Percentiles rank a stretch among this genome's conserved stretches.
Conservation (phyloP, 2,888 invertebrate genomes). For the Trichacis sp. region DNA sequence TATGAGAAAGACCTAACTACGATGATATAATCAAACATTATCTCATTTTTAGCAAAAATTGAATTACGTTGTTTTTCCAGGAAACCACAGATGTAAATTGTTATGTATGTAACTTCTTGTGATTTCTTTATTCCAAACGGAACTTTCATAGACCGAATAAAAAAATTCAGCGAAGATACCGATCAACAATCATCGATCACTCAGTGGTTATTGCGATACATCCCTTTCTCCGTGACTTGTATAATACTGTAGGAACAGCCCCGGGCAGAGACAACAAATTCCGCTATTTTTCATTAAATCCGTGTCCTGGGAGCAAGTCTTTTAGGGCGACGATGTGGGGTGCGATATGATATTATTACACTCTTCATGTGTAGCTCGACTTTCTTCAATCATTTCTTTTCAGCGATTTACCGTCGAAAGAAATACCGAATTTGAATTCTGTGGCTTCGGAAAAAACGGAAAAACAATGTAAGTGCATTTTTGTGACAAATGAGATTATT, state of each 20-base stretch:
- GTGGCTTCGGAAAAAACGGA: too few species aligned
- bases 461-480: too few species aligned
- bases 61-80: too few species aligned
- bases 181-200: constrained; percentile 20
- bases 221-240: constrained; percentile 13
- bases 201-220: constrained; percentile 2
- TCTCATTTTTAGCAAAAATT: too few species aligned
- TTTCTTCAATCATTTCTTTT: constrained; percentile 9
- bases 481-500: too few species aligned
- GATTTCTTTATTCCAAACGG: too few species aligned
- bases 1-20: too few species aligned
- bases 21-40: too few species aligned
- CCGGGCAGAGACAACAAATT: constrained; percentile 56
- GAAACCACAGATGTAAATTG: too few species aligned
- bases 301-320: constrained; percentile 51
- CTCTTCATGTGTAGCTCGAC: constrained; percentile 49
- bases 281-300: constrained; percentile 64
- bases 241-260: constrained; percentile 11
- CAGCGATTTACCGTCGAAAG: constrained; percentile 9
- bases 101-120: too few species aligned
- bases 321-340: constrained; percentile 17
- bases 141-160: neutral
- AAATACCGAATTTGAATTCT: constrained; percentile 18
- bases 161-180: constrained; percentile 1
- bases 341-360: constrained; percentile 57